Conservation (phyloP, 2,888 invertebrate genomes). For the Anticlea derivata region DNA sequence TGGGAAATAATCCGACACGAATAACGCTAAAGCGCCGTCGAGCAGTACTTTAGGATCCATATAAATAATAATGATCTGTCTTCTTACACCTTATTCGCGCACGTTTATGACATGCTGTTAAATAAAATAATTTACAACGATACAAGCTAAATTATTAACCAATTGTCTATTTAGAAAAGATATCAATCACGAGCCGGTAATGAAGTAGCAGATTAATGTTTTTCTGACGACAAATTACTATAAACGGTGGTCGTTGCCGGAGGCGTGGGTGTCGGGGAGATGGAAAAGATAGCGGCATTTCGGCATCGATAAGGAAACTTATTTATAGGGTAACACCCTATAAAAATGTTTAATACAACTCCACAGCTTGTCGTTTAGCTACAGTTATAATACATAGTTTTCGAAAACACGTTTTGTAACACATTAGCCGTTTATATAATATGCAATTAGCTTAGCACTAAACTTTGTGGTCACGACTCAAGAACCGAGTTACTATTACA, state of each 20-base stretch:
- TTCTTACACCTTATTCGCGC: conserved; percentile 48
- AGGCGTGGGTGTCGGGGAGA: conserved; percentile 63
- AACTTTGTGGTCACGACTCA: conserved; percentile 33
- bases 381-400: conserved; percentile 20
- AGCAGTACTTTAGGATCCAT: conserved; percentile 69
- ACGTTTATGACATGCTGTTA: conserved; percentile 47
- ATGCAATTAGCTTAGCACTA: conserved; percentile 30
- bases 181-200: conserved; percentile 47
- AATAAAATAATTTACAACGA: conserved; percentile 43
- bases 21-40: conserved; percentile 64
- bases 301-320: conserved; percentile 60
- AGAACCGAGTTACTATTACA: conserved; percentile 32
- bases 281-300: conserved; percentile 60
- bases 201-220: conserved; percentile 51
- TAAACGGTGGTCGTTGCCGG: conserved; percentile 58
- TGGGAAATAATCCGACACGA: conserved; percentile 72
- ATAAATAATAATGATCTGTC: conserved; percentile 71
- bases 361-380: conserved; percentile 29
- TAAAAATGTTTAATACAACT: conserved; percentile 43
- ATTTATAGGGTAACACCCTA: conserved; percentile 53
- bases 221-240: conserved; percentile 62
- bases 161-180: conserved; percentile 40
- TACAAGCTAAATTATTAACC: conserved; percentile 33
- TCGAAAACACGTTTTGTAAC: conserved; percentile 30
- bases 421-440: conserved; percentile 33